These are phyloP conservation scores for Buceros bicornis DNA, from an alignment of 2,797 vertebrate genomes.

Conservation along the genomic window DNA sequence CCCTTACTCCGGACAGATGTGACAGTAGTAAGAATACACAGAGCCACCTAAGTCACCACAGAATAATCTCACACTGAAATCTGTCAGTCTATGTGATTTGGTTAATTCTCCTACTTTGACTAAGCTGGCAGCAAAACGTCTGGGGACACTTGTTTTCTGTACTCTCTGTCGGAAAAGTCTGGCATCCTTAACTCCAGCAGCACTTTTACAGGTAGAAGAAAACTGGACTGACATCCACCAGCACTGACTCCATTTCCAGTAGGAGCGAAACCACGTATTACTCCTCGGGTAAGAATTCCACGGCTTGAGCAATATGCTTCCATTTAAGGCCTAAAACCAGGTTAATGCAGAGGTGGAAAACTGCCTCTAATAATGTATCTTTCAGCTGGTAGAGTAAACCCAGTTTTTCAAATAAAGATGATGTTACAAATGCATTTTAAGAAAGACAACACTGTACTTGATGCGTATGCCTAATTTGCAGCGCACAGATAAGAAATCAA, in stretches of 20 bases:
- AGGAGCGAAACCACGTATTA: not conserved
- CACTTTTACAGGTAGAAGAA: not conserved
- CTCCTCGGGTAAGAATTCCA: not conserved
- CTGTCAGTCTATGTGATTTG: not conserved
- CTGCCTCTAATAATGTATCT: not conserved
- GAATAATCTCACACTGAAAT: not conserved
- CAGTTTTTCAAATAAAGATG: not conserved
- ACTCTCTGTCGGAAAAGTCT: not conserved
- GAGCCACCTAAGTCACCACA: not conserved
- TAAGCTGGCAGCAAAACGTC: not conserved
- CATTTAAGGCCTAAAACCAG: not conserved
- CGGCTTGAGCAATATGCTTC: not conserved
- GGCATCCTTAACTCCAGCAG: not conserved
- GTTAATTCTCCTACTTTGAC: not conserved
- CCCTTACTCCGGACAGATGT: not conserved
- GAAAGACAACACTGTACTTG: slow-evolving; percentile 27
- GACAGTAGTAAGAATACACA: not conserved
- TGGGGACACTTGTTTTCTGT: rapidly evolving
- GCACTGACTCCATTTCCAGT: not conserved
- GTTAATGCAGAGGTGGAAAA: not conserved
- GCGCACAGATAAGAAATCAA: slow-evolving; percentile 56
- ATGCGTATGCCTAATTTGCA: slow-evolving; percentile 48
- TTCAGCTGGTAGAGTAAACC: not conserved
- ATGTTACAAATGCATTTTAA: slow-evolving; percentile 38
- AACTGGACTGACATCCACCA: not conserved